phyloP scores from a whole-genome alignment of 2,888 invertebrate genomes.

The Napeogenes sylphis region DNA sequence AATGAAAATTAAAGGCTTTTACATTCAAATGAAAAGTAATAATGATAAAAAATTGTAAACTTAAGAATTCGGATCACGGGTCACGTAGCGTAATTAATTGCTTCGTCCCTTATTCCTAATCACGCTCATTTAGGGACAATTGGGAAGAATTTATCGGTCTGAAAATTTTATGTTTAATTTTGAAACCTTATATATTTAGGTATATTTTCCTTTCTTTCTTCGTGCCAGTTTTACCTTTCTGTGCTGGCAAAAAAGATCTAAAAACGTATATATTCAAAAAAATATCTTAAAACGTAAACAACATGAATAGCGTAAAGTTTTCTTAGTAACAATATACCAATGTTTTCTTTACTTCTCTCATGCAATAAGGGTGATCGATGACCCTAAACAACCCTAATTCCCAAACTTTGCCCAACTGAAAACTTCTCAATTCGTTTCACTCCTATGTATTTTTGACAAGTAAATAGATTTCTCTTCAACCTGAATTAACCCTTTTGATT shows the following conservation, averaged over 20 bases:
- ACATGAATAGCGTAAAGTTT: too few species aligned
- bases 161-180: not conserved
- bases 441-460: constrained; percentile 28
- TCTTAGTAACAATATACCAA: too few species aligned
- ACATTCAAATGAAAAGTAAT: not conserved
- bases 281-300: too few species aligned
- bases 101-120: constrained; percentile 31
- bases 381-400: constrained; percentile 17
- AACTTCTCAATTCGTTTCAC: constrained; percentile 19
- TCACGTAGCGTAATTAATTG: constrained; percentile 53
- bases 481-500: constrained; percentile 19
- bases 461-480: constrained; percentile 27
- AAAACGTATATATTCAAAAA: too few species aligned
- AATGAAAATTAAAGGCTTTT: too few species aligned
- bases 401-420: constrained; percentile 18
- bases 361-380: constrained; percentile 22
- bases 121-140: constrained; percentile 15
- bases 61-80: constrained; percentile 40
- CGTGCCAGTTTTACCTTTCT: too few species aligned
- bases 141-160: constrained; percentile 3
- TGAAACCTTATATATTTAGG: too few species aligned
- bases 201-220: too few species aligned
- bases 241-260: too few species aligned
- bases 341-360: constrained; percentile 5
- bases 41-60: not conserved